phyloP scores from a whole-genome alignment of 2,888 invertebrate species.

The Platypus cylindrus region DNA sequence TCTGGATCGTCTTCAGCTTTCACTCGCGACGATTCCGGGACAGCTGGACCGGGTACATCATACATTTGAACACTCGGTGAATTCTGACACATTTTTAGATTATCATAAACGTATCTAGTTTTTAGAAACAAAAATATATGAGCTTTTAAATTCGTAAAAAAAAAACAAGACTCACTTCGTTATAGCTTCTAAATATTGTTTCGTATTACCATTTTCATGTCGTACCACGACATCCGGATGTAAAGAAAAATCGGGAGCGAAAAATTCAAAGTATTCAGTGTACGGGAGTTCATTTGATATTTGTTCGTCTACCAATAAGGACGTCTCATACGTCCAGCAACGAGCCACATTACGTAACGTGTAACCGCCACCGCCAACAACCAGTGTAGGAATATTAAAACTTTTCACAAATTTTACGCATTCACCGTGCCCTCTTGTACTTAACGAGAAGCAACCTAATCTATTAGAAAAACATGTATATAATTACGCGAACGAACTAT shows the following conservation, averaged over 20 bases:
- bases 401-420: conserved; percentile 94
- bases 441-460: conserved; percentile 92
- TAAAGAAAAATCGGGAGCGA: conserved; percentile 91
- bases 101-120: conserved; percentile 75
- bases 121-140: conserved; percentile 8
- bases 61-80: conserved; percentile 98
- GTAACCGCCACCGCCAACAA: conserved; percentile 61
- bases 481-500: no score
- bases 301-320: conserved; percentile 80
- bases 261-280: conserved; percentile 93
- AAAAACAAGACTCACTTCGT: conserved; percentile 37
- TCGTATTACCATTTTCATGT: conserved; percentile 87
- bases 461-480: conserved; percentile 29
- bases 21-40: conserved; percentile 53
- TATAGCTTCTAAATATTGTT: conserved; percentile 89
- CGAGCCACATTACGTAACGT: conserved; percentile 93
- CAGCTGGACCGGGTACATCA: conserved; percentile 76
- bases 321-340: conserved; percentile 99
- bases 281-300: conserved; percentile 92
- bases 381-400: conserved; percentile 72
- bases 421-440: conserved; percentile 91
- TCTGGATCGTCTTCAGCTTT: conserved; percentile 78
- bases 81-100: conserved; percentile 83
- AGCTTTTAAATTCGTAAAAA: not conserved
- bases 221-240: conserved; percentile 84